Percentiles rank a stretch among this genome's conserved stretches.
Conservation (phyloP, 1,140 invertebrate genomes). For the Physella acuta region DNA sequence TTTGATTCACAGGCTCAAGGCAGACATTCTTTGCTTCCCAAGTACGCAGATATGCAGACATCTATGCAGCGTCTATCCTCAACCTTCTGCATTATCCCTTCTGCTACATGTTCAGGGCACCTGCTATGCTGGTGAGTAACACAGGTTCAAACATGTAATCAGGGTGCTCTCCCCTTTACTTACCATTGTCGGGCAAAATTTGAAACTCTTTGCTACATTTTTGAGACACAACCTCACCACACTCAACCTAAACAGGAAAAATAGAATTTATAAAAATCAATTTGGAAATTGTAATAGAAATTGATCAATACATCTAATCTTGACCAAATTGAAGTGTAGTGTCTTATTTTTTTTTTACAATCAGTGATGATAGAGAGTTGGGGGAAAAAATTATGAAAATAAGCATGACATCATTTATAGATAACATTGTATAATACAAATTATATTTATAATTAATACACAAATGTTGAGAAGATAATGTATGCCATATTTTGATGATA, state of each 20-base stretch:
- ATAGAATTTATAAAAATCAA: neutral
- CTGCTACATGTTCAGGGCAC: constrained; percentile 74
- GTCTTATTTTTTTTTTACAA: no score
- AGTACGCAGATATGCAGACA: constrained; percentile 91
- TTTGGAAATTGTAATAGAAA: neutral
- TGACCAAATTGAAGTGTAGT: neutral
- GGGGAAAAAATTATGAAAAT: no score
- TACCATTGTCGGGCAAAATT: neutral
- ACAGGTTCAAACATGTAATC: neutral
- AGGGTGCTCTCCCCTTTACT: neutral
- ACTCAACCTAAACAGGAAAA: neutral
- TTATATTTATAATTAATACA: no score
- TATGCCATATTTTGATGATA: no score
- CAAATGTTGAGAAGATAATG: no score
- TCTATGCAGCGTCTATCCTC: constrained; percentile 92
- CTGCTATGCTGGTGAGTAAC: constrained; percentile 59
- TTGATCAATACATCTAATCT: neutral
- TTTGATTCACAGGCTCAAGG: constrained; percentile 74
- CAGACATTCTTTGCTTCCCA: constrained; percentile 96
- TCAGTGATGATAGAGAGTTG: no score
- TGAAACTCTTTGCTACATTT: neutral
- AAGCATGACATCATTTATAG: no score
- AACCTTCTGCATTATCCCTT: constrained; percentile 98
- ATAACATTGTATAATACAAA: no score
- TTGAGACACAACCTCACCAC: neutral